phyloP scores from a whole-genome alignment of 2,888 invertebrate genomes.

The Masnerella sp. region DNA sequence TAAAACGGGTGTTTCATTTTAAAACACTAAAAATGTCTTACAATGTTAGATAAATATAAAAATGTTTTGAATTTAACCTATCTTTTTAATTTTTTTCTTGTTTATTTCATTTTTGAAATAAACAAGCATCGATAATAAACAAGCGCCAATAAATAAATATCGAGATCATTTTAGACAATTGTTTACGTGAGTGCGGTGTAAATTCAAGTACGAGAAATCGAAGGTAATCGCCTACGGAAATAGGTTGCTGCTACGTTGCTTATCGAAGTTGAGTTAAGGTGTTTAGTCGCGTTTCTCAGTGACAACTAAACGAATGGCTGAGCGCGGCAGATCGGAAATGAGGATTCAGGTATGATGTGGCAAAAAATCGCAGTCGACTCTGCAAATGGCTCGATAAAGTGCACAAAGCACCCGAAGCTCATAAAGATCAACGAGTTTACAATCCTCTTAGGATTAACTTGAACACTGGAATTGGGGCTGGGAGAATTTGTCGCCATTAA shows the following conservation, averaged over 20 bases:
- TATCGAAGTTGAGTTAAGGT: conserved; percentile 30
- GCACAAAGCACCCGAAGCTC: conserved; percentile 42
- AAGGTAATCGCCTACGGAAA: conserved; percentile 47
- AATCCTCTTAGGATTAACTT: conserved; percentile 56
- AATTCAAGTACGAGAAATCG: conserved; percentile 46
- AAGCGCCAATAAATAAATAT: background rate
- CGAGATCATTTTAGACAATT: conserved; percentile 51
- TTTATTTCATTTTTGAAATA: too few species aligned
- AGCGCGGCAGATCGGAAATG: conserved; percentile 1
- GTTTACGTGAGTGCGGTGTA: too few species aligned
- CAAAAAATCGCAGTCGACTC: conserved; percentile 36
- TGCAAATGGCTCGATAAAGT: conserved; percentile 48
- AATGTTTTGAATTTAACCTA: too few species aligned
- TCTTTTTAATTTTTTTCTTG: too few species aligned
- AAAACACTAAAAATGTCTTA: too few species aligned
- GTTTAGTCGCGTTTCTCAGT: conserved; percentile 41
- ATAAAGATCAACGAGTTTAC: conserved; percentile 56
- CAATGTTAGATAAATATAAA: too few species aligned
- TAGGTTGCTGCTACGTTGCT: conserved; percentile 40
- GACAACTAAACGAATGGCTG: conserved; percentile 28
- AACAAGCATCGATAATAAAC: too few species aligned
- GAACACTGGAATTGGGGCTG: conserved; percentile 38
- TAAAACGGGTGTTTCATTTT: too few species aligned
- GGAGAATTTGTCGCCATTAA: conserved; percentile 44
- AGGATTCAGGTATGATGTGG: conserved; percentile 26